Base-by-base conservation (phyloP, 2,797 vertebrate species). In the Myotis daubentonii region DNA sequence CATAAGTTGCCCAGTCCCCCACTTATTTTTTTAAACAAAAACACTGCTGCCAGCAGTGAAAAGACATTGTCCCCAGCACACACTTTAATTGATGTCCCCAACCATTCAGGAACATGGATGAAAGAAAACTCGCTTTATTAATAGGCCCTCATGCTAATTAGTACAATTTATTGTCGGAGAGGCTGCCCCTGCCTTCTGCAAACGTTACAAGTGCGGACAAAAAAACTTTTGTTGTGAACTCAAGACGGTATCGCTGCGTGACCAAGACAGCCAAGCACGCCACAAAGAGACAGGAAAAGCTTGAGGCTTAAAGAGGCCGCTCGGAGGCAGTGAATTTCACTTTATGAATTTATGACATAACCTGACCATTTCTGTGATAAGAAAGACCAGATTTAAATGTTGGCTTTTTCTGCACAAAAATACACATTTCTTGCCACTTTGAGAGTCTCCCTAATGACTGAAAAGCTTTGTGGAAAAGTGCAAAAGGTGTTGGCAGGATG, bases 91-190 rank as follows among this genome's bases (percentile, higher is more conserved):
- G 97, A 98, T 98, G 97, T 97, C 93, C 96, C 97, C 8, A 55
- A 96, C 97, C 97, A 97, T 97, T 97, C 97, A 97, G 95, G 92
- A 97, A 92, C 84, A 89, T 51, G 85, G 97, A 98, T 97, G 97
- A 98, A 98, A 98, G 97, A 97, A 97, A 97, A 98, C 91, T 95
- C 47, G 78, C 94, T 98, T 97, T 97, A 98, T 98, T 98, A 95
- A 96, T 33, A 87, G 97, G 97, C 83, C 91, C 95, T 97, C 96
- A 95, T 87, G 96, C 97, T 98, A 98, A 98, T 98, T 97, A 98
- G 96, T 91, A 95, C 70, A 38, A 95, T 96, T 81, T 96, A 97
- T 89, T 89, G 71, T 88, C 1, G 0, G 23, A 79, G 95, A 95
- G 96, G 89, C 89, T 25, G 41, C 55, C 75, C 1, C 8, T 74